Conservation (phyloP, 2,797 vertebrate species). For the Micromesistius poutassou region DNA sequence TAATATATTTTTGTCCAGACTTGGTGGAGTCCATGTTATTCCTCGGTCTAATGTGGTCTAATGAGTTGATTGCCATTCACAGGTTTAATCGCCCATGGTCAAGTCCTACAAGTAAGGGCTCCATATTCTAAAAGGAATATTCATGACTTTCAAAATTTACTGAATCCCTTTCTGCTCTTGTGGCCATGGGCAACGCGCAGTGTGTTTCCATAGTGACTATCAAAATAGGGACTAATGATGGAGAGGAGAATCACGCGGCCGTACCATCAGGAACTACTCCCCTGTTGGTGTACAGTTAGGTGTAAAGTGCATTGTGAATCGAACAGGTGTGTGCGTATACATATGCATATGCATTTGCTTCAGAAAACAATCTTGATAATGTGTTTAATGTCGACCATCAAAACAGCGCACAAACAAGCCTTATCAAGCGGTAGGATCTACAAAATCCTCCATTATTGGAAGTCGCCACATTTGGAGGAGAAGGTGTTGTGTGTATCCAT, state of each 20-base stretch:
- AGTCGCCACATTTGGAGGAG: too few species aligned
- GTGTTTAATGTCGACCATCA: too few species aligned
- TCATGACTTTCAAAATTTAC: slow-evolving; percentile 50
- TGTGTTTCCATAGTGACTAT: slow-evolving; percentile 66
- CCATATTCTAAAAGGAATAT: slow-evolving; percentile 22
- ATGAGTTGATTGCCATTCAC: not conserved
- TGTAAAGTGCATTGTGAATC: not conserved
- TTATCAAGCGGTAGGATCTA: too few species aligned
- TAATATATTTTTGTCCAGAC: not conserved
- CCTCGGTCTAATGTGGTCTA: not conserved
- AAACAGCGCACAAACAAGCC: not conserved
- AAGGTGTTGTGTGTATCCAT: too few species aligned
- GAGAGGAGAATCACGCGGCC: not conserved
- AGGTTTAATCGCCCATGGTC: not conserved
- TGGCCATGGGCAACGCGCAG: slow-evolving; percentile 51
- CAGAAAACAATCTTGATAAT: too few species aligned
- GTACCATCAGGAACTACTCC: too few species aligned
- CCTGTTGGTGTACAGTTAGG: not conserved
- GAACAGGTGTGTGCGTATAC: not conserved
- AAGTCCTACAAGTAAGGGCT: not conserved
- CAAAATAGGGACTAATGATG: slow-evolving; percentile 42
- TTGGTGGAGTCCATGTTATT: not conserved
- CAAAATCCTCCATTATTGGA: too few species aligned
- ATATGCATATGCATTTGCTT: not conserved
- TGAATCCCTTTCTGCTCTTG: slow-evolving; percentile 44